Base-by-base conservation (phyloP, 2,888 invertebrate species). In the Thera obeliscata region DNA sequence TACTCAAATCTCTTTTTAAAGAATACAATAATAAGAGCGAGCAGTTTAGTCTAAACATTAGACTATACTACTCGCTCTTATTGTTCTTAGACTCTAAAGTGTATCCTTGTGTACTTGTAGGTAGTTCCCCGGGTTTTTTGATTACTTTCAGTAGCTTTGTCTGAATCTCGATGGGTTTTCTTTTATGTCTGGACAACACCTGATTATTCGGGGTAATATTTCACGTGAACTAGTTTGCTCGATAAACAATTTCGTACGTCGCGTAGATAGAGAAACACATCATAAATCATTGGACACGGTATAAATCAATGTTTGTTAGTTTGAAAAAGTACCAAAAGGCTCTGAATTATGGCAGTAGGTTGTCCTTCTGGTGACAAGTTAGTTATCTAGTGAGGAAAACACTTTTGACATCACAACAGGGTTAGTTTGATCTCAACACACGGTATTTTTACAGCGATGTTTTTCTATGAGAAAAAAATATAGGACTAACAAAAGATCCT, bases 281-380 rank as follows among this genome's bases (percentile, higher is more conserved):
- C 36, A 69, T 72, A 70, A 70, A 68, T 72, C 72, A 70, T 41
- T 64, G 35, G 56, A 57, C 55, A 35, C 41, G 70, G 55, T 62
- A 60, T 70, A 72, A 68, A 70, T 72, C 72, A 72, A 66, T 62
- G 48, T 55, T 55, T 60, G 59, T 63, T 70, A 70, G 62, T 67
- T 68, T 62, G 56, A 58, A 65, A 69, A 69, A 70, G 65, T 67
- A 67, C 9, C 9, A 63, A 66, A 61, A 56, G 64, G 63, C 61
- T 66, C 38, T 69, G 69, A 69, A 64, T 69, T 73, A 70, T 73
- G 56, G 66, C 36, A 11, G 55, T 49, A 63, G 63, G 56, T 67
- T 66, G 65, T 60, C 58, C 52, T 66, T 67, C 22, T 41, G 66
- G 36, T 64, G 56, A 72, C 69, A 56, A 61, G 58, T 61, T 64